These are phyloP conservation scores for Nezara viridula DNA, from an alignment of 2,888 invertebrate species.

Conservation along the genomic window DNA sequence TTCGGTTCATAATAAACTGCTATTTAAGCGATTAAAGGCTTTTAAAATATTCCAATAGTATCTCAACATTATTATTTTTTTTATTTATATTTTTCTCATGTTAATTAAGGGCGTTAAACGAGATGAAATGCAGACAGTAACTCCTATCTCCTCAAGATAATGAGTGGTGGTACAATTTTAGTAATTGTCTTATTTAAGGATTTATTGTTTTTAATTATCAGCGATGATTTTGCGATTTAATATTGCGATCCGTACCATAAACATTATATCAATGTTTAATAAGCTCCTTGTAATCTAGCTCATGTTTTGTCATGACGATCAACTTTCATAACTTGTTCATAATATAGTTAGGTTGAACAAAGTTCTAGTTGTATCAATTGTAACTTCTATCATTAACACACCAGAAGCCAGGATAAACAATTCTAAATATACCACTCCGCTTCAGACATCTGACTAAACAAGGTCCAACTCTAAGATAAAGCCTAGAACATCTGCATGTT, in stretches of 20 bases:
- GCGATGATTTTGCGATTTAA: background rate
- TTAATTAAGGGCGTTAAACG: no score
- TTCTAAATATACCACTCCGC: background rate
- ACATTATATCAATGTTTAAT: background rate
- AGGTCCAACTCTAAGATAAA: background rate
- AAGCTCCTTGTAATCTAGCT: background rate
- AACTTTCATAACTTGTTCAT: background rate
- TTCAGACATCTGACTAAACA: background rate
- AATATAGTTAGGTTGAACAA: background rate
- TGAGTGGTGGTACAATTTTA: no score
- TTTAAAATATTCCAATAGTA: no score
- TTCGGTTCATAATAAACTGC: no score
- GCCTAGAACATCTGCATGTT: background rate
- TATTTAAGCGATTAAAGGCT: no score
- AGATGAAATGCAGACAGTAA: no score
- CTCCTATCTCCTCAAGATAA: no score
- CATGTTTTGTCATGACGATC: background rate
- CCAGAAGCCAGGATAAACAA: background rate
- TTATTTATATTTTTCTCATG: no score
- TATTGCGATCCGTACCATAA: background rate
- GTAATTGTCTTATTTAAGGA: no score
- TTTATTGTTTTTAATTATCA: no score
- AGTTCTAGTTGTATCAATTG: background rate
- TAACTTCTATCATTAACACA: background rate
- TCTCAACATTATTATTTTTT: no score